Conservation (phyloP, 2,888 invertebrate species). For the Limnephilus auricula region DNA sequence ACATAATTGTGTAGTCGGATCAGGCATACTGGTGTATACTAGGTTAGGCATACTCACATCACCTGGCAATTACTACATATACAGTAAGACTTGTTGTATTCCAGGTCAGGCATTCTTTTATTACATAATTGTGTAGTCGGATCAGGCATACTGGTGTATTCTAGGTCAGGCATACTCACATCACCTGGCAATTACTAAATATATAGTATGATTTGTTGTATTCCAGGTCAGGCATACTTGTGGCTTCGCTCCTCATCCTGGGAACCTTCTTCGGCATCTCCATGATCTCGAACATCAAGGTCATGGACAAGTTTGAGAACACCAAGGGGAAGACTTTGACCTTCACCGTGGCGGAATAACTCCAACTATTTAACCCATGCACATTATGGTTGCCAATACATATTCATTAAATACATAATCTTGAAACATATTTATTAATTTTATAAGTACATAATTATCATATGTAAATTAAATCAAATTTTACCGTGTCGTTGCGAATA, state of each 20-base stretch:
- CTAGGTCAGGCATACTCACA: no score
- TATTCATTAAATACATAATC: not conserved
- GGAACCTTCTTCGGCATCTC: slow-evolving; percentile 89
- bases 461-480: not conserved
- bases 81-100: no score
- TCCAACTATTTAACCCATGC: not conserved
- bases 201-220: not conserved
- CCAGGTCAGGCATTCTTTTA: no score
- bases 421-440: not conserved
- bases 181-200: no score
- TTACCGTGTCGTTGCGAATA: not conserved
- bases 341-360: slow-evolving; percentile 78
- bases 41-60: no score
- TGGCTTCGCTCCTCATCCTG: slow-evolving; percentile 84
- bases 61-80: no score
- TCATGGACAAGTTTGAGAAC: slow-evolving; percentile 98
- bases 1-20: no score
- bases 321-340: slow-evolving; percentile 95
- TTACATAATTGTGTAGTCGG: no score
- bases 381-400: not conserved
- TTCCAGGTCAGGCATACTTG: slow-evolving; percentile 87
- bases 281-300: slow-evolving; percentile 95
- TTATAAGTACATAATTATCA: not conserved
- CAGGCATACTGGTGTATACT: no score
- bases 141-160: no score